Conservation (phyloP, 2,888 invertebrate genomes). For the Platypus cylindrus region DNA sequence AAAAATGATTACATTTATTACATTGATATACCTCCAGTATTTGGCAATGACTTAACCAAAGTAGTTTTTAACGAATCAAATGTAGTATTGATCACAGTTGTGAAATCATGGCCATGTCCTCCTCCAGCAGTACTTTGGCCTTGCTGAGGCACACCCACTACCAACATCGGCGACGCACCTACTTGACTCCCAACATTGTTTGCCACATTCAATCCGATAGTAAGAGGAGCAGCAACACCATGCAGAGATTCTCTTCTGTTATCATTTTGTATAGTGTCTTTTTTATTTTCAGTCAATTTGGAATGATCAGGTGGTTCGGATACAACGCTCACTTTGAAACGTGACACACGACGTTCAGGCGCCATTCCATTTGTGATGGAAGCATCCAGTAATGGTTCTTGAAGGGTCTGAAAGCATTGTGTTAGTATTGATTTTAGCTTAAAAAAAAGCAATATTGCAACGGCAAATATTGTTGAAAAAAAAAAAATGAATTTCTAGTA, state of each 20-base stretch:
- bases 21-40: conserved; percentile 19
- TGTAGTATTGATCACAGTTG: conserved; percentile 30
- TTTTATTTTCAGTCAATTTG: no score
- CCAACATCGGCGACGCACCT: conserved; percentile 4
- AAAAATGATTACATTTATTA: not conserved
- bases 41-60: conserved; percentile 24
- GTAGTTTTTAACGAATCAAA: conserved; percentile 29
- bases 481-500: no score
- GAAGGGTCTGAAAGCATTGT: conserved; percentile 10
- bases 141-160: not conserved
- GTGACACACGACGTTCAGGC: conserved; percentile 34
- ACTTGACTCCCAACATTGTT: no score
- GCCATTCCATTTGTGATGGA: conserved; percentile 4
- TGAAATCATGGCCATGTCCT: conserved; percentile 20
- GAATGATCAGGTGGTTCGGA: no score
- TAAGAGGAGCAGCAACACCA: no score
- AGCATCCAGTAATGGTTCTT: conserved; percentile 9
- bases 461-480: no score
- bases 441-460: no score
- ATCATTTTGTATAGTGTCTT: no score
- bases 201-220: no score
- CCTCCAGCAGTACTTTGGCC: conserved; percentile 4
- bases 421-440: conserved; percentile 1
- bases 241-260: no score
- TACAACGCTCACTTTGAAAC: conserved; percentile 42